phyloP scores from a whole-genome alignment of 2,797 vertebrate genomes.

The Mallotus villosus region DNA sequence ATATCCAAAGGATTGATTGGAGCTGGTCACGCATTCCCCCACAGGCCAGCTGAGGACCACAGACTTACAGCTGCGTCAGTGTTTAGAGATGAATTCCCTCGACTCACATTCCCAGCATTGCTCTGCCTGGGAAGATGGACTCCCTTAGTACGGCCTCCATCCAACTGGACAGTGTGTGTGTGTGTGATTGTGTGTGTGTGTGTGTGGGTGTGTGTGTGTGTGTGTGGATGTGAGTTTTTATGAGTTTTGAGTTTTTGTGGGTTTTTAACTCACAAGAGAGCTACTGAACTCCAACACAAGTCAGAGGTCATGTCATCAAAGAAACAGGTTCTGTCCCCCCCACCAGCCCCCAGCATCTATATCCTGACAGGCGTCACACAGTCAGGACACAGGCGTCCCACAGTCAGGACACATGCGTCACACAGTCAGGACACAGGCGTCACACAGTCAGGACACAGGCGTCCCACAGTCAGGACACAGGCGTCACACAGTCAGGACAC shows the following conservation, averaged over 20 bases:
- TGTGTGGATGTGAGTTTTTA: too few species aligned
- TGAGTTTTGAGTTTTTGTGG: slow-evolving; percentile 16
- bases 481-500: background rate
- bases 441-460: background rate
- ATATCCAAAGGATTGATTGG: slow-evolving; percentile 57
- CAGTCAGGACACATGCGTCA: too few species aligned
- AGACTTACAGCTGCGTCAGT: slow-evolving; percentile 42
- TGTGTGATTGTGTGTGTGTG: slow-evolving; percentile 21
- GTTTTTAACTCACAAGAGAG: slow-evolving; percentile 7
- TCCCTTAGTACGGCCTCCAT: slow-evolving; percentile 28
- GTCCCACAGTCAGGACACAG: background rate
- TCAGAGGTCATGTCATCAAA: slow-evolving; percentile 4
- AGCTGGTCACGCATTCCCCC: slow-evolving; percentile 50
- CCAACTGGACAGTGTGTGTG: slow-evolving; percentile 13
- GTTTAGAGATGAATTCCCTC: slow-evolving; percentile 46
- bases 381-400: too few species aligned
- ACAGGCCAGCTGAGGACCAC: slow-evolving; percentile 50
- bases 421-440: background rate
- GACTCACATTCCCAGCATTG: slow-evolving; percentile 45
- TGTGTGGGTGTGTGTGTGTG: too few species aligned
- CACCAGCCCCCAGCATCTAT: background rate
- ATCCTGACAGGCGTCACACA: background rate
- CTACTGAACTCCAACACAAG: background rate
- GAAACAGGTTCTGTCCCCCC: background rate
- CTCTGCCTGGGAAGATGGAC: slow-evolving; percentile 35